Percentiles rank a stretch among this genome's conserved stretches.
Evolutionary conservation across 2,888 invertebrate species (phyloP).

Genomic region (Torymus texanus): DNA sequence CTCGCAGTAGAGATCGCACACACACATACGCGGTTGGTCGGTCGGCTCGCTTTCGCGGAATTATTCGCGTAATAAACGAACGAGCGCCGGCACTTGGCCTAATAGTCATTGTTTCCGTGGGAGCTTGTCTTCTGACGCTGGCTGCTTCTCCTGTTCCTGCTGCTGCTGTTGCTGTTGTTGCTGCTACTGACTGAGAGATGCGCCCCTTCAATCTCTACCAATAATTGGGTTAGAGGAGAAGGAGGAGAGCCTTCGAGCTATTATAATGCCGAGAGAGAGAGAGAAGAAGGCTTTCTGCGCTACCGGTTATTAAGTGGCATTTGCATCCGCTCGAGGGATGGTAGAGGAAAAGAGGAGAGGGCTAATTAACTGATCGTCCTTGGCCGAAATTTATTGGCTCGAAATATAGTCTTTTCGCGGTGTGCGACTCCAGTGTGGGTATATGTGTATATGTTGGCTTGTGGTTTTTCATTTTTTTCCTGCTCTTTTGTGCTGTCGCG

Average conservation of each 20-base stretch:
- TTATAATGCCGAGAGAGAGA: conserved; percentile 26
- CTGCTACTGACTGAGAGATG: conserved; percentile 31
- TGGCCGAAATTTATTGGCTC: conserved; percentile 52
- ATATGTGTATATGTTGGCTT: no score
- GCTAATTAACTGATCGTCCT: conserved; percentile 58
- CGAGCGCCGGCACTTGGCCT: conserved; percentile 60
- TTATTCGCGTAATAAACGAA: conserved; percentile 64
- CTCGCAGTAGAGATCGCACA: conserved; percentile 59
- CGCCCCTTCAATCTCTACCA: conserved; percentile 52
- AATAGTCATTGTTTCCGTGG: conserved; percentile 62
- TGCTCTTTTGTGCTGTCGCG: no score
- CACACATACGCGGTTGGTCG: conserved; percentile 49
- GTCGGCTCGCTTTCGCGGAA: conserved; percentile 52
- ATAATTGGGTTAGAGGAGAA: conserved; percentile 54
- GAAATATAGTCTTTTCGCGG: conserved; percentile 13
- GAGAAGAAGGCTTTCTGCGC: not conserved
- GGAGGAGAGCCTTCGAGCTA: conserved; percentile 9
- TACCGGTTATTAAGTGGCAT: conserved; percentile 49
- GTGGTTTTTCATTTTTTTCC: no score
- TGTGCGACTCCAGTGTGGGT: no score
- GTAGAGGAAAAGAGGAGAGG: not conserved
- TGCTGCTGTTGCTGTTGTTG: not conserved
- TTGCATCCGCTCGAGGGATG: conserved; percentile 26
- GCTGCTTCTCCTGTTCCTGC: no score
- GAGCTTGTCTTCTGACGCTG: conserved; percentile 41